Evolutionary conservation across 2,888 invertebrate species (phyloP), one percentile per base, ranked within the genome.

Genomic region (Hirtodrosophila histrioides): DNA sequence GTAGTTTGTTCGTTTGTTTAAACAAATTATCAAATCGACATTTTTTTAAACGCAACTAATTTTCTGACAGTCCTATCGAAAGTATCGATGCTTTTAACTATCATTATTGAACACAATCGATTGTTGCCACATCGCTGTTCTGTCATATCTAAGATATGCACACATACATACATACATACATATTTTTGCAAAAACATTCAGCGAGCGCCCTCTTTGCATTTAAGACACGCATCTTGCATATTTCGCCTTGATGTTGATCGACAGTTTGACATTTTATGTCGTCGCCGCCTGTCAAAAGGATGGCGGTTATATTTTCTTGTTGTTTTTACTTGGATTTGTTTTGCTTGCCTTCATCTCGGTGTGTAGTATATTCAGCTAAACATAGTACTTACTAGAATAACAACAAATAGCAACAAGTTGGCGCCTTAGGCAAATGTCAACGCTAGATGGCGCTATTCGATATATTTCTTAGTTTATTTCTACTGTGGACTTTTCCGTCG

Each of bases 211-310:
- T 67, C 58, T 58, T 86, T 66, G 81, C 78, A 86, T 64, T 82
- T 86, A 60, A 78, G 65, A 78, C 82, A 82, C 82, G 85, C 74
- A 67, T 75, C 78, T 85, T 82, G 79, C 67, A 75, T 79, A 84
- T 87, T 82, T 82, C 86, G 82, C 85, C 87, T 82, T 89, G 89
- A 88, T 78, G 73, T 85, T 90, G 90, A 90, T 89, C 87, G 90
- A 90, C 90, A 88, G 88, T 82, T 84, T 90, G 90, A 90, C 89
- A 82, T 82, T 85, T 86, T 83, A 88, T 88, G 90, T 88, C 85
- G 82, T 81, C 75, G 75, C 83, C 77, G 81, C 67, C 82, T 88
- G 88, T 89, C 86, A 88, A 78, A 31, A 88, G 80, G 75, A 73
- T 64, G 75, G 62, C 70, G 66, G 71, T 74, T 74, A 73, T 44